Percentiles rank a stretch among this genome's conserved stretches.
These are phyloP conservation scores for Mesaphorura yosii DNA, from an alignment of 1,140 invertebrate species.

Conservation along the genomic window DNA sequence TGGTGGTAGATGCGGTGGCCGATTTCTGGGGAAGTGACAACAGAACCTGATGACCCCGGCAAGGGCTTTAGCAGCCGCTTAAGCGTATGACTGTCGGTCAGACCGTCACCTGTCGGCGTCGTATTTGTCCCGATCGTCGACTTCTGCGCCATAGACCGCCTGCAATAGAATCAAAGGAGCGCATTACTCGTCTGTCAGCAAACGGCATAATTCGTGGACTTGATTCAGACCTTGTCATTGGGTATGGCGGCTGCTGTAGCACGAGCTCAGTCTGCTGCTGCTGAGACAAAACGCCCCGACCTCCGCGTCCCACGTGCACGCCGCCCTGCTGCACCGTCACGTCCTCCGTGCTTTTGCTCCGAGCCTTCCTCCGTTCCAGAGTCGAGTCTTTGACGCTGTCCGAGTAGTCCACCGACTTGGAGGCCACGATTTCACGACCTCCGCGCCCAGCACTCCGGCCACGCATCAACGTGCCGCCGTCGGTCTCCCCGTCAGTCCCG, in stretches of 20 bases:
- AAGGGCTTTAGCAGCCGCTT: slow-evolving; percentile 89
- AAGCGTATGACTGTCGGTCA: slow-evolving; percentile 66
- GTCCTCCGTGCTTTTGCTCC: slow-evolving; percentile 80
- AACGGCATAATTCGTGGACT: background rate
- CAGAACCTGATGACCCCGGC: slow-evolving; percentile 54
- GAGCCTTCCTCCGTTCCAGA: slow-evolving; percentile 43
- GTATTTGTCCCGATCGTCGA: slow-evolving; percentile 31
- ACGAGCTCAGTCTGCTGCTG: slow-evolving; percentile 27
- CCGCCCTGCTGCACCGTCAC: slow-evolving; percentile 49
- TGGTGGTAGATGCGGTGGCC: slow-evolving; percentile 48
- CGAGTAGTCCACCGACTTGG: slow-evolving; percentile 34
- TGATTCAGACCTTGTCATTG: slow-evolving; percentile 9
- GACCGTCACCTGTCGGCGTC: slow-evolving; percentile 33
- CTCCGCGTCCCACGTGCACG: slow-evolving; percentile 43
- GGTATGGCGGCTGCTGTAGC: slow-evolving; percentile 12
- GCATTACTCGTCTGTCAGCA: background rate
- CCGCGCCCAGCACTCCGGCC: slow-evolving; percentile 22
- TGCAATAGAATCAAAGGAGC: slow-evolving; percentile 12
- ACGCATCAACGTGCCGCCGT: slow-evolving; percentile 12
- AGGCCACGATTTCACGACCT: slow-evolving; percentile 28
- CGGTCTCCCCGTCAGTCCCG: slow-evolving; percentile 16
- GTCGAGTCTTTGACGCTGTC: slow-evolving; percentile 41
- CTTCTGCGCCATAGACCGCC: slow-evolving; percentile 27
- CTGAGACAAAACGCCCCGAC: slow-evolving; percentile 14
- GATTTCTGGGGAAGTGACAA: slow-evolving; percentile 78